Conservation (phyloP, 2,113 vertebrate species). For the Ceratotherium simum region DNA sequence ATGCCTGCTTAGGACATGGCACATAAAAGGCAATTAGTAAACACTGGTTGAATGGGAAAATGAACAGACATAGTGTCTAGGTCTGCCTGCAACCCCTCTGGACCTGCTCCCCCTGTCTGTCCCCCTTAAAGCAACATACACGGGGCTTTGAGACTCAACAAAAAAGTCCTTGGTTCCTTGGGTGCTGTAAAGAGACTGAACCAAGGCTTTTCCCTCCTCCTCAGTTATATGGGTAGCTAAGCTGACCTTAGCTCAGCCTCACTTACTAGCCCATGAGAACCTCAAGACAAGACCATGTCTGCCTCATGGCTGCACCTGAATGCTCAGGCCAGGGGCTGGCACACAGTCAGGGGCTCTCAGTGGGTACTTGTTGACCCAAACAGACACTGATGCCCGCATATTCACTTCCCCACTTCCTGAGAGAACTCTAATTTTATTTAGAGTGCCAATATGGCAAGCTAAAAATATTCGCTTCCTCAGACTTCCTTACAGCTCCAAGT, state of each 20-base stretch:
- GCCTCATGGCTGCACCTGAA: not conserved
- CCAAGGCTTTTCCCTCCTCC: not conserved
- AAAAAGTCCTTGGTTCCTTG: not conserved
- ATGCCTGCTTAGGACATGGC: not conserved
- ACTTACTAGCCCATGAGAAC: conserved; percentile 58
- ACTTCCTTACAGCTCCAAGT: not conserved
- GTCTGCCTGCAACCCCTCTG: not conserved
- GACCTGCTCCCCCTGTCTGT: not conserved
- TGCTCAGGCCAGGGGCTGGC: not conserved
- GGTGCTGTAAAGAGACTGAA: not conserved
- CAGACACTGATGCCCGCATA: not conserved
- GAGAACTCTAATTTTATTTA: not conserved
- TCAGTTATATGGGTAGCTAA: accelerated
- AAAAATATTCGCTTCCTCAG: not conserved
- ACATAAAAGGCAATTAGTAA: not conserved
- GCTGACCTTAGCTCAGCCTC: not conserved
- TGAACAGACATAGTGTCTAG: not conserved
- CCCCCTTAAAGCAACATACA: not conserved
- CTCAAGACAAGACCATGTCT: not conserved
- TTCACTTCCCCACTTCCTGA: not conserved
- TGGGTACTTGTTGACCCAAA: not conserved
- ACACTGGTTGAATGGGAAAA: not conserved
- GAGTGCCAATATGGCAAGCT: not conserved
- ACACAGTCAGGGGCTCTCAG: not conserved
- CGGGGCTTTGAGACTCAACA: not conserved